Evolutionary conservation across 2,888 invertebrate species (phyloP), one percentile per base, ranked within the genome.

Genomic region (Synergus umbraculus): DNA sequence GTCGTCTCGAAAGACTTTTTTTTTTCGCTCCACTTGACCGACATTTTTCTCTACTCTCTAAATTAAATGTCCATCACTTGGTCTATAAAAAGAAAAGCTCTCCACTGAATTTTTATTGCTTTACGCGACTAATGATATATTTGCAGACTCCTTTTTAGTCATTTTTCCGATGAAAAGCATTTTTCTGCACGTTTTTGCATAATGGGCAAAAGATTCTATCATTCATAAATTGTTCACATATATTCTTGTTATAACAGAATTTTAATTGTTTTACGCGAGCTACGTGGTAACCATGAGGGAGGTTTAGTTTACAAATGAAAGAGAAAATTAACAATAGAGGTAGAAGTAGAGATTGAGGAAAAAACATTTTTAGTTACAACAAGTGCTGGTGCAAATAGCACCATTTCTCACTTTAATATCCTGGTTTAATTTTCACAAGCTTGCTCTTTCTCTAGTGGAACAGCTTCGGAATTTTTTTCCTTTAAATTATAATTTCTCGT

Each of bases 101-200:
- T 46, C 44, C 46, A 76, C 44, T 46, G 63, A 63, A 63, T 77
- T 78, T 79, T 79, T 66, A 73, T 69, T 79, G 76, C 65, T 60
- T n/a, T 37, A 60, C n/a, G 4, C 58, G 60, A 46, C 65, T 37
- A n/a, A 41, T 15, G 15, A 49, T 46, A 49, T 15, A 49, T 49
- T 15, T 15, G 15, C 15, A 49, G 15, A 15, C 15, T 49, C 49
- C 49, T 49, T 7, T 15, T 49, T 15, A 49, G 1, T 3, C 3
- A 18, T 58, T 79, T 15, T 22, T 65, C 12, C 8, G 37, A 7
- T n/a, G 2, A 15, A 41, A 60, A 66, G 22, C 3, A 2, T 58
- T 60, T 60, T 46, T 44, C 22, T 49, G 15, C 22, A n/a, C 9
- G 10, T 67, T 10, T 12, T 13, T 18, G 43, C 12, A 43, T 44